phyloP scores from a whole-genome alignment of 2,113 vertebrate genomes.

The Percina caprodes region DNA sequence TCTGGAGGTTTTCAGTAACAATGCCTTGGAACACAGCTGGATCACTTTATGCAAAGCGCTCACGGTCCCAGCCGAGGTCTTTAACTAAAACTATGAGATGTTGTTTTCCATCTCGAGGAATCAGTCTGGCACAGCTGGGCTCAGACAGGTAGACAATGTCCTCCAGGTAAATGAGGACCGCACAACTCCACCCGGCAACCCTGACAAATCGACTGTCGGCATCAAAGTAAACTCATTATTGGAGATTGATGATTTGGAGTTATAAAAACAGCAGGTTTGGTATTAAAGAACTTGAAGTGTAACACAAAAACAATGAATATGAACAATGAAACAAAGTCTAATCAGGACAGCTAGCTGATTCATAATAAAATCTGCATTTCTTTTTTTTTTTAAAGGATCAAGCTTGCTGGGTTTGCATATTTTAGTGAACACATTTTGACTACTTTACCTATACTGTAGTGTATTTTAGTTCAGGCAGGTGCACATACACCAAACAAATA shows the following conservation, averaged over 20 bases:
- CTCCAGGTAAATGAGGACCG: slow-evolving; percentile 48
- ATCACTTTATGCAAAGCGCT: not conserved
- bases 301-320: slow-evolving; percentile 6
- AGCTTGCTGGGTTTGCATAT: not conserved
- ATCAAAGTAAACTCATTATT: slow-evolving; percentile 47
- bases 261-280: slow-evolving; percentile 38
- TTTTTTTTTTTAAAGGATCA: not conserved
- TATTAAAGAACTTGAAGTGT: not conserved
- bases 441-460: not conserved
- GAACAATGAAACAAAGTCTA: slow-evolving; percentile 1
- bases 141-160: slow-evolving; percentile 21
- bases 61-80: not conserved
- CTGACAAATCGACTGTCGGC: slow-evolving; percentile 39
- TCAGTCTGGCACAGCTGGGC: slow-evolving; percentile 38
- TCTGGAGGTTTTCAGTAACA: slow-evolving; percentile 1
- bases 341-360: slow-evolving; percentile 28
- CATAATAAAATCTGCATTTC: not conserved
- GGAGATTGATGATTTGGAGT: slow-evolving; percentile 28
- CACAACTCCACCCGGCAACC: slow-evolving; percentile 33
- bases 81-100: not conserved
- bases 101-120: not conserved
- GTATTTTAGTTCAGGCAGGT: not conserved
- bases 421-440: not conserved
- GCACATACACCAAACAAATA: not conserved
- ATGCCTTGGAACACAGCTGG: not conserved